A percentile compares a stretch with the other conserved stretches of the same genome.
Conservation (phyloP, 2,113 vertebrate species). For the Thamnaconus septentrionalis region DNA sequence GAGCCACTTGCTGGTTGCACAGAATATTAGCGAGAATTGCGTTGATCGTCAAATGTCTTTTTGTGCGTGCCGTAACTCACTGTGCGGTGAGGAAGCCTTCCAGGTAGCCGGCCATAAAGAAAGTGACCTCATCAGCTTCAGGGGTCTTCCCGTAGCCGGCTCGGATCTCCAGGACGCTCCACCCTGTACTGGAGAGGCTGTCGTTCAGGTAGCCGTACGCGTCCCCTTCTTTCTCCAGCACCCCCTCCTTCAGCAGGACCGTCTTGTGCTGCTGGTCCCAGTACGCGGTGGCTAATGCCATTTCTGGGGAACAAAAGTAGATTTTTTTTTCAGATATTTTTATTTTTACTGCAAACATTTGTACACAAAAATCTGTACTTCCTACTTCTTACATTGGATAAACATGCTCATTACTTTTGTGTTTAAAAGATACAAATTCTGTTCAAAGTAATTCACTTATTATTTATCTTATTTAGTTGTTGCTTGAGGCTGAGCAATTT, state of each 20-base stretch:
- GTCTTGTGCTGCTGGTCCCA: conserved; percentile 78
- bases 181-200: conserved; percentile 79
- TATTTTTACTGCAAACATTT: not conserved
- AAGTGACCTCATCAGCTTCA: conserved; percentile 78
- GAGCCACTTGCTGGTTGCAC: too few relatives aligned
- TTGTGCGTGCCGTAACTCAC: conserved; percentile 71
- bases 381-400: too few relatives aligned
- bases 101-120: conserved; percentile 87
- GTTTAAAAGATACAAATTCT: too few relatives aligned
- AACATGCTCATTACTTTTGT: too few relatives aligned
- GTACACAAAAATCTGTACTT: too few relatives aligned
- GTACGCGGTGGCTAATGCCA: conserved; percentile 79
- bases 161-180: conserved; percentile 87
- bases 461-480: too few relatives aligned
- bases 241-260: conserved; percentile 74
- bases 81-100: conserved; percentile 89
- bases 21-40: not conserved
- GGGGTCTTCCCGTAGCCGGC: conserved; percentile 81
- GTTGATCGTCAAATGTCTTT: not conserved
- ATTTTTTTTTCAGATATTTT: not conserved
- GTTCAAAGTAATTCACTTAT: too few relatives aligned
- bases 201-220: conserved; percentile 88
- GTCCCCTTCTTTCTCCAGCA: conserved; percentile 79
- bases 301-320: conserved; percentile 30
- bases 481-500: too few relatives aligned